These are phyloP conservation scores for Marisa cornuarietis DNA, from an alignment of 1,140 invertebrate species.

Conservation along the genomic window DNA sequence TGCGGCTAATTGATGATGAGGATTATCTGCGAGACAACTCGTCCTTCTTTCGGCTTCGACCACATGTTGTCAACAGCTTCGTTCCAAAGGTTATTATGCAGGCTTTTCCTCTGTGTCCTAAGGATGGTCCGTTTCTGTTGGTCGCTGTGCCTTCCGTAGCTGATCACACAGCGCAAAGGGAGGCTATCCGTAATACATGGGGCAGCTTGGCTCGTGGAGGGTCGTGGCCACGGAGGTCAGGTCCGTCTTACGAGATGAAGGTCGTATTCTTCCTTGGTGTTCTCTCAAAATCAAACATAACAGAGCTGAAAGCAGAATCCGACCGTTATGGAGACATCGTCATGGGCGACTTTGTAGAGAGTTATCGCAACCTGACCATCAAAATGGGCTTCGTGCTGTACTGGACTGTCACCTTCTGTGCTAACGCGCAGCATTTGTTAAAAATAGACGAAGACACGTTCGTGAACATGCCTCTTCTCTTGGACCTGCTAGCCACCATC, in stretches of 20 bases:
- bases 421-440: not conserved
- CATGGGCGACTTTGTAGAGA: not conserved
- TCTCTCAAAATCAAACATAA: not conserved
- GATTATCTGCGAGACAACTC: too few species aligned
- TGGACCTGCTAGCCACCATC: not conserved
- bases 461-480: not conserved
- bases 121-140: slow-evolving; percentile 5
- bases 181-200: not conserved
- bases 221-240: not conserved
- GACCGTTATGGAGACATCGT: slow-evolving; percentile 1
- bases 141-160: not conserved
- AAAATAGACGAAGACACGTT: slow-evolving; percentile 11
- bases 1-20: too few species aligned
- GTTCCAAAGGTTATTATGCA: too few species aligned
- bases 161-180: not conserved
- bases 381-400: not conserved
- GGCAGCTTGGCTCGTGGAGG: not conserved
- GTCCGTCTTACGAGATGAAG: not conserved
- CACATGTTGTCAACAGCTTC: too few species aligned
- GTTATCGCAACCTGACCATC: slow-evolving; percentile 2
- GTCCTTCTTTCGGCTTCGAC: too few species aligned
- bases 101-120: not conserved
- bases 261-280: not conserved
- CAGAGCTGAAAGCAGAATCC: not conserved
- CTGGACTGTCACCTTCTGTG: not conserved